Evolutionary conservation across 2,888 invertebrate genomes (phyloP), one percentile per base, ranked within the genome.

Genomic region (Diplolepis rosae): DNA sequence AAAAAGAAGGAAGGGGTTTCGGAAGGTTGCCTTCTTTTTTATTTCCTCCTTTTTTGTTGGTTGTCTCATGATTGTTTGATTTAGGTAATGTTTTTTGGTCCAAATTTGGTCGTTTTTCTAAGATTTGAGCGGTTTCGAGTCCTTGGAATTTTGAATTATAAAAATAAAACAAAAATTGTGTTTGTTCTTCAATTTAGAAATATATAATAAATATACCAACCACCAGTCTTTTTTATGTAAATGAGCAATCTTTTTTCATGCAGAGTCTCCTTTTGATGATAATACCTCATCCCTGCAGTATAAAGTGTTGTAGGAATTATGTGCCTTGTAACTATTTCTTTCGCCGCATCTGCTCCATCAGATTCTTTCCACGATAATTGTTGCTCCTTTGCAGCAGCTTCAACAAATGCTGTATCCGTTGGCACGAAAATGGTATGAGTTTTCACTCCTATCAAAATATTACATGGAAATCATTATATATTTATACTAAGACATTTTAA

Each of bases 391-490:
- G 91, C 91, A n/a, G 92, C 91, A 0, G 84, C 82, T 24, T 83
- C 80, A 22, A 80, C 79, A 89, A 96, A 95, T 66, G 95, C 95
- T 66, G 93, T 91, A 88, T 96, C 95, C 65, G 94, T 94, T 15
- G 96, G 96, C 6, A 96, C 96, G 84, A 96, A 96, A 18, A 96
- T 91, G 1, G 96, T 96, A 89, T 94, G 95, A 0, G 95, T 95
- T 90, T 95, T 95, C 71, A 94, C 92, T 76, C 95, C 95, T 95
- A 9, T 7, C 70, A 68, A 22, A 45, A 52, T 51, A 71, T 72
- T 70, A 65, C 30, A 54, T n/a, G n/a, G n/a, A n/a, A n/a, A n/a
- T n/a, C n/a, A n/a, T n/a, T n/a, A n/a, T n/a, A n/a, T n/a, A n/a
- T n/a, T n/a, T n/a, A n/a, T n/a, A n/a, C n/a, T n/a, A n/a, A n/a